Base-by-base conservation (phyloP, 2,888 invertebrate species). In the Coenonympha glycerion region DNA sequence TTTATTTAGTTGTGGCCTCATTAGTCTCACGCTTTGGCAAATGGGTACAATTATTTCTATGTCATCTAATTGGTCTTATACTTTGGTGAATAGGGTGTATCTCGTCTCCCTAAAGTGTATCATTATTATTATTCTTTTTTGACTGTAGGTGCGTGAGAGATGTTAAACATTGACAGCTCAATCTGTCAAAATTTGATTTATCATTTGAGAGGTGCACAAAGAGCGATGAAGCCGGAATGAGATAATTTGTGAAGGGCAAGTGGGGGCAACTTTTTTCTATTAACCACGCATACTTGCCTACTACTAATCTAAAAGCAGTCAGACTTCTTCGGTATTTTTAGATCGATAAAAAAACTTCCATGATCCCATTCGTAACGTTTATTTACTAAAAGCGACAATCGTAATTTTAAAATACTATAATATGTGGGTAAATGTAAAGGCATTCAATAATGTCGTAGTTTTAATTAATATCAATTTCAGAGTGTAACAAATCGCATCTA, bases 121-220 rank as follows among this genome's bases (percentile, higher is more conserved):
- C 3, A 16, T 16, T 3, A 16, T n/a, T n/a, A n/a, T n/a, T 3
- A 16, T 16, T 9, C 9, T 8, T 9, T 33, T 33, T 33, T 31
- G 15, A 13, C 11, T 24, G 13, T 37, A 47, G 15, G 34, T 36
- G 36, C 42, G n/a, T 49, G 8, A 36, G 36, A 30, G 49, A 49
- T 33, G 34, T 48, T 41, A 41, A 49, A 28, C 18, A 44, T 42
- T 44, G 49, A 49, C 37, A 42, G 30, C 36, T 49, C 49, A 41
- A 49, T 49, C 37, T 28, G 42, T 49, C 49, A 44, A 33, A 31
- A 21, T 33, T 33, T 44, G 44, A 33, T 49, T 44, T 36, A 21
- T 21, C 28, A 34, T 36, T 37, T 36, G 19, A 34, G 21, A 31
- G 16, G 16, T 13, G 16, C 31, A 47, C 22, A 36, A 21, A 33